These are phyloP conservation scores for Xestoiulus laeticollis DNA, from an alignment of 2,888 invertebrate species.

Conservation along the genomic window DNA sequence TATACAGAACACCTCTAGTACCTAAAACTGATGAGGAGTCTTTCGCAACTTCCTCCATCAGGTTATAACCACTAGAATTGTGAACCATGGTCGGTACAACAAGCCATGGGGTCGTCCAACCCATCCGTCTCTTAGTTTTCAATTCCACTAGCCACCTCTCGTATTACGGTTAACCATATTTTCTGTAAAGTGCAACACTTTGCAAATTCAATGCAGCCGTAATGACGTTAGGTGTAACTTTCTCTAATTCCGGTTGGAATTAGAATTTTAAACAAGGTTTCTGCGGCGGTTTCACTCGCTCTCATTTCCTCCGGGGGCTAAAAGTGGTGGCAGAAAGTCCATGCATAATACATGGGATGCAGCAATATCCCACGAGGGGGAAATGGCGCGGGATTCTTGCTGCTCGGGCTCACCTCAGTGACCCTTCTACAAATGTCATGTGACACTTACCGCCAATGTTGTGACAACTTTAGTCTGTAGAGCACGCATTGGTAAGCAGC, in stretches of 20 bases:
- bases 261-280: conserved; percentile 52
- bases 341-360: conserved; percentile 50
- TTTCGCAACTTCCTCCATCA: not conserved
- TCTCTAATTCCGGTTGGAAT: conserved; percentile 49
- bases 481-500: conserved; percentile 30
- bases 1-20: no score
- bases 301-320: conserved; percentile 48
- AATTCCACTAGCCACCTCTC: conserved; percentile 40
- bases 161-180: conserved; percentile 51
- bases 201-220: conserved; percentile 49
- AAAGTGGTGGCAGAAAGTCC: conserved; percentile 46
- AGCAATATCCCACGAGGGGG: conserved; percentile 46
- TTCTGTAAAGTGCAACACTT: conserved; percentile 50
- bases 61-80: not conserved
- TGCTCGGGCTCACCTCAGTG: conserved; percentile 36
- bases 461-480: conserved; percentile 45
- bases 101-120: not conserved
- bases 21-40: not conserved
- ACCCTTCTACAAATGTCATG: conserved; percentile 47
- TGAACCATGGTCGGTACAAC: not conserved
- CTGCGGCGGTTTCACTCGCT: conserved; percentile 45
- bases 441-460: conserved; percentile 51
- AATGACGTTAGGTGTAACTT: conserved; percentile 52
- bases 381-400: conserved; percentile 28
- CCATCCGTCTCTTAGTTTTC: conserved; percentile 40